phyloP scores from a whole-genome alignment of 2,888 invertebrate genomes.

The Andrena praecox region DNA sequence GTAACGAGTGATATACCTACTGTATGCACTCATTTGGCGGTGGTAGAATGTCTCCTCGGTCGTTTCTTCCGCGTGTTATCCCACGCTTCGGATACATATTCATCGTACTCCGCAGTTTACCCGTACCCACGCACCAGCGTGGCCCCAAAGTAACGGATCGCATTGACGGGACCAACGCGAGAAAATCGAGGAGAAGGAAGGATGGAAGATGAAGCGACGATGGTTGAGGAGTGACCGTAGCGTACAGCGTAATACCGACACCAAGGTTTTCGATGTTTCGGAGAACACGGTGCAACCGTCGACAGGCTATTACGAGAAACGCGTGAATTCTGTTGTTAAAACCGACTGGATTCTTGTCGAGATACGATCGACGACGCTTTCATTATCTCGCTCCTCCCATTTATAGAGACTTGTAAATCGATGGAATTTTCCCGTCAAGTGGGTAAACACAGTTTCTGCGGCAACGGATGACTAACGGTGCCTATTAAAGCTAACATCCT shows the following conservation, averaged over 20 bases:
- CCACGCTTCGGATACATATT: constrained; percentile 70
- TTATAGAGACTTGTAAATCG: constrained; percentile 34
- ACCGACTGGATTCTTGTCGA: not conserved
- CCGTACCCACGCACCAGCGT: constrained; percentile 69
- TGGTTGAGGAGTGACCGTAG: too few species aligned
- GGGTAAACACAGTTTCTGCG: constrained; percentile 26
- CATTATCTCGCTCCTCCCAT: constrained; percentile 10
- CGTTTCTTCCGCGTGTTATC: constrained; percentile 51
- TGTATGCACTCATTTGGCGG: constrained; percentile 2
- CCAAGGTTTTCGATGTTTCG: not conserved
- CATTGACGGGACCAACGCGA: constrained; percentile 66
- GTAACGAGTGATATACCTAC: constrained; percentile 5
- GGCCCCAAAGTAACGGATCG: constrained; percentile 74
- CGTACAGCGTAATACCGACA: not conserved
- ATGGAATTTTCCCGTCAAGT: constrained; percentile 63
- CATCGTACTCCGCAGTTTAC: constrained; percentile 69
- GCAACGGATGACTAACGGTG: constrained; percentile 45
- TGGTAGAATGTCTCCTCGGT: not conserved
- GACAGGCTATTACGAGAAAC: not conserved
- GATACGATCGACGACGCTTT: constrained; percentile 11
- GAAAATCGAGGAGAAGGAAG: constrained; percentile 64
- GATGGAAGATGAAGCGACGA: constrained; percentile 35
- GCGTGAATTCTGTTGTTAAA: not conserved
- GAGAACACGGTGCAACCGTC: not conserved
- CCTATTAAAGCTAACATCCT: constrained; percentile 33